These are phyloP conservation scores for Piprites chloris DNA, from an alignment of 2,113 vertebrate genomes.

Conservation along the genomic window DNA sequence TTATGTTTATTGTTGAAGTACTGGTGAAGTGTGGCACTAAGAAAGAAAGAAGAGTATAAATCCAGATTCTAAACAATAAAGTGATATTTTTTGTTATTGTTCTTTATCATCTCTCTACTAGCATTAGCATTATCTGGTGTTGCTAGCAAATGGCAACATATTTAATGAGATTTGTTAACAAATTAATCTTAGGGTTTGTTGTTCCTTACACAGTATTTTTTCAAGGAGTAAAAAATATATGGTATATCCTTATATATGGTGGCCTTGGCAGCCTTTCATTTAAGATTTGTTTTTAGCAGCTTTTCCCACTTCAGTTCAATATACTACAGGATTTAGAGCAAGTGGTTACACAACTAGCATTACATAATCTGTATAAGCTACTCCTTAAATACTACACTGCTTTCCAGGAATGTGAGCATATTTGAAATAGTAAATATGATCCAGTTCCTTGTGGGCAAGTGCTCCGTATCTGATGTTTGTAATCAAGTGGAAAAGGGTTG, in stretches of 20 bases:
- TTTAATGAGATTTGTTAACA: neutral
- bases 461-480: neutral
- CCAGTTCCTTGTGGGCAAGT: neutral
- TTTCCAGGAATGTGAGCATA: neutral
- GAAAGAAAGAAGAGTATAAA: neutral
- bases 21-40: neutral
- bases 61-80: neutral
- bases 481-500: neutral
- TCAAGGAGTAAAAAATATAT: fast-evolving
- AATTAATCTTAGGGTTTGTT: neutral
- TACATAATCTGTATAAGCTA: neutral
- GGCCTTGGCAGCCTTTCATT: neutral
- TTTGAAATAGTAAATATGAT: neutral
- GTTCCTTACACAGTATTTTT: neutral
- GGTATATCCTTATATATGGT: neutral
- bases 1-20: neutral
- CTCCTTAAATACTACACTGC: neutral
- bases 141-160: neutral
- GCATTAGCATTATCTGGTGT: neutral
- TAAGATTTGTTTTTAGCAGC: neutral
- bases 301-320: neutral
- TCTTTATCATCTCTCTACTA: neutral
- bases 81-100: neutral
- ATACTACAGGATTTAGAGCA: neutral
- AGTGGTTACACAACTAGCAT: neutral